Evolutionary conservation across 2,113 vertebrate species (phyloP).

Genomic region (Numida meleagris): DNA sequence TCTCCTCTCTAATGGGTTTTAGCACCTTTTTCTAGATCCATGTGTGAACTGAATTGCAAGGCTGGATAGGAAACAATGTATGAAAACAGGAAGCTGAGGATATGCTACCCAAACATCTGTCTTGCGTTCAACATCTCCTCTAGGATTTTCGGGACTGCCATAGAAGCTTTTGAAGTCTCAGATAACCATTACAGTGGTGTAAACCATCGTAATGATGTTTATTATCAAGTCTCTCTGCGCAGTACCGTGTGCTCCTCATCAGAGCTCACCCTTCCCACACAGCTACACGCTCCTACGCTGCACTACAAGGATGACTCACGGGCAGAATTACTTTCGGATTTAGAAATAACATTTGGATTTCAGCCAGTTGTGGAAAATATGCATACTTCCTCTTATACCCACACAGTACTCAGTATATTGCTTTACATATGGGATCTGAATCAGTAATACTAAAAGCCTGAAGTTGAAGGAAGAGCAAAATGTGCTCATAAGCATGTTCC

Average conservation of each 20-base stretch:
- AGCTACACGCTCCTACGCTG: not conserved
- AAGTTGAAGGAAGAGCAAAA: slow-evolving; percentile 28
- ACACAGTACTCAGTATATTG: not conserved
- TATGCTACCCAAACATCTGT: not conserved
- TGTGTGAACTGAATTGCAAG: not conserved
- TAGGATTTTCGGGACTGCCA: not conserved
- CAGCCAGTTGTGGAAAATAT: not conserved
- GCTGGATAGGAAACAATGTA: not conserved
- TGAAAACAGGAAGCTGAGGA: not conserved
- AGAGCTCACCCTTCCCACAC: not conserved
- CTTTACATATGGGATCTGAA: slow-evolving; percentile 38
- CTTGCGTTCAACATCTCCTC: not conserved
- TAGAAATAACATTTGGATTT: slow-evolving; percentile 24
- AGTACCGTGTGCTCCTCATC: not conserved
- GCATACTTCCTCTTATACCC: slow-evolving; percentile 10
- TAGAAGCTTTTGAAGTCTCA: not conserved
- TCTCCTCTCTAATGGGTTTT: not conserved
- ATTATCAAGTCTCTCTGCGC: not conserved
- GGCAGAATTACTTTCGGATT: slow-evolving; percentile 9
- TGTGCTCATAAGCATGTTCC: not conserved
- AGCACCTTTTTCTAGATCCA: not conserved
- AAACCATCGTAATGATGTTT: not conserved
- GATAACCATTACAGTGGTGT: not conserved
- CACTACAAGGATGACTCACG: not conserved
- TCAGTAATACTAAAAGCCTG: slow-evolving; percentile 4